phyloP scores from a whole-genome alignment of 1,140 invertebrate genomes.

The Drosophila subpulchrella region DNA sequence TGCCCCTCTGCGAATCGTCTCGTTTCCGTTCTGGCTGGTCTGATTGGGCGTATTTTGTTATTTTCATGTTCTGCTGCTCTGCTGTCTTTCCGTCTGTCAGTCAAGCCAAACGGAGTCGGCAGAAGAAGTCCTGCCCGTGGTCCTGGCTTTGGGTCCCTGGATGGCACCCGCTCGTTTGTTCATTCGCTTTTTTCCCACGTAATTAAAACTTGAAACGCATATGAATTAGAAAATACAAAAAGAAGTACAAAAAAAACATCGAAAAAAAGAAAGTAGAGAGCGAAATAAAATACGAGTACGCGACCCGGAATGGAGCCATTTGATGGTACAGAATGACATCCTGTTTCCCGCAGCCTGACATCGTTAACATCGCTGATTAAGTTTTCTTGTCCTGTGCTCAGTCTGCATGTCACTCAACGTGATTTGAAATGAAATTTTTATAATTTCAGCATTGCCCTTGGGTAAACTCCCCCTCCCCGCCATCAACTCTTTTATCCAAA shows the following conservation, averaged over 20 bases:
- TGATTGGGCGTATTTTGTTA: constrained; percentile 83
- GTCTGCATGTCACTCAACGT: constrained; percentile 73
- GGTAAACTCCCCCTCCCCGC: not conserved
- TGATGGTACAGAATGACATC: constrained; percentile 57
- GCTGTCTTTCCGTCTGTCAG: constrained; percentile 28
- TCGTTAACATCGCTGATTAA: constrained; percentile 82
- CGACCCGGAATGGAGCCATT: constrained; percentile 62
- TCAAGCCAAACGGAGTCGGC: constrained; percentile 59
- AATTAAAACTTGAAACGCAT: constrained; percentile 83
- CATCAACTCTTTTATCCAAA: constrained; percentile 33
- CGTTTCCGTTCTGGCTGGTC: constrained; percentile 63
- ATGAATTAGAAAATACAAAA: constrained; percentile 76
- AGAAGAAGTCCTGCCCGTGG: constrained; percentile 32
- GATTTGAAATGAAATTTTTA: constrained; percentile 79
- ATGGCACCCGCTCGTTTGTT: constrained; percentile 54
- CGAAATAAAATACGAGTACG: constrained; percentile 60
- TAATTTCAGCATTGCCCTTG: constrained; percentile 48
- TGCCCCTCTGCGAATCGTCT: constrained; percentile 51
- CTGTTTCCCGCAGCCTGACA: constrained; percentile 65
- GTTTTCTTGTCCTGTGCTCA: constrained; percentile 77
- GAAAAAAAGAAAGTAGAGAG: constrained; percentile 46
- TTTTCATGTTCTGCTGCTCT: constrained; percentile 65
- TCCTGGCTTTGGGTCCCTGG: constrained; percentile 26
- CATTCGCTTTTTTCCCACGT: constrained; percentile 69
- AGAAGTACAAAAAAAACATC: constrained; percentile 35